A percentile compares a stretch with the other conserved stretches of the same genome.
phyloP scores from a whole-genome alignment of 2,797 vertebrate genomes.

The Myotis findleyi region DNA sequence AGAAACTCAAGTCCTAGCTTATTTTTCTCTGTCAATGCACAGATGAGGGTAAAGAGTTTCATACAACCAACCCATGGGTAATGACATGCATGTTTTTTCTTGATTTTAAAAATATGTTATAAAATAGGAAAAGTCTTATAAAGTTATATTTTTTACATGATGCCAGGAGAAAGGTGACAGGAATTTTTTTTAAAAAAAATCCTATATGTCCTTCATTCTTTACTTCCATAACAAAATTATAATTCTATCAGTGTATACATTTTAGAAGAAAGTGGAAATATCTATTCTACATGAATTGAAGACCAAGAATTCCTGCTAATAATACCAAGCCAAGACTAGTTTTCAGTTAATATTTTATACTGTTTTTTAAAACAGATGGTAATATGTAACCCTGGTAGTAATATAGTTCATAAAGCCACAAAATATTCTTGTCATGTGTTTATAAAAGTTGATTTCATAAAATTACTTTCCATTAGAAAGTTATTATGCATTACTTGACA shows the following conservation, averaged over 20 bases:
- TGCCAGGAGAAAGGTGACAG: background rate
- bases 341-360: background rate
- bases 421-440: background rate
- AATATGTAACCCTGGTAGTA: background rate
- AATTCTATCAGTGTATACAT: background rate
- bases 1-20: background rate
- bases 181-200: background rate
- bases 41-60: background rate
- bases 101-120: background rate
- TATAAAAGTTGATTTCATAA: background rate
- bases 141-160: background rate
- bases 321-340: background rate
- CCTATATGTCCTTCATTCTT: background rate
- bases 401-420: background rate
- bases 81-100: background rate
- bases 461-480: background rate
- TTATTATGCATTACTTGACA: background rate
- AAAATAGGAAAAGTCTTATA: background rate
- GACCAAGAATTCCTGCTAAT: background rate
- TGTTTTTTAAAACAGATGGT: constrained; percentile 33
- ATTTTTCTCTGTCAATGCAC: background rate
- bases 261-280: constrained; percentile 29
- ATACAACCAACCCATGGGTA: background rate
- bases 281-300: background rate
- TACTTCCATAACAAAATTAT: background rate